Evolutionary conservation across 2,888 invertebrate genomes (phyloP).

Genomic region (Dolichopus griseipennis): DNA sequence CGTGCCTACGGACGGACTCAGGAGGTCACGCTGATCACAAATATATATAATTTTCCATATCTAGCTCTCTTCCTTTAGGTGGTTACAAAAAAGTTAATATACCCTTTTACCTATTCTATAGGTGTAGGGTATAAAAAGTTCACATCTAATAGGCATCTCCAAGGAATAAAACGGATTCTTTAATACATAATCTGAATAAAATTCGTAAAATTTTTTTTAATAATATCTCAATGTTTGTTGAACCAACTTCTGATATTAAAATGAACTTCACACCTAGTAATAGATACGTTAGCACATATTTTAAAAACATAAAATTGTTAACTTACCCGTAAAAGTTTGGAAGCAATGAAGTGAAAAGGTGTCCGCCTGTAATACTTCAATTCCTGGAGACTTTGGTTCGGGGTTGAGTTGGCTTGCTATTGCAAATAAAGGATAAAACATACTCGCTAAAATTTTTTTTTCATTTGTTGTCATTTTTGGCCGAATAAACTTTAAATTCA

Average conservation of each 20-base stretch:
- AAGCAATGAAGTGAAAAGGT: constrained; percentile 93
- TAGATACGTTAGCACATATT: too few species aligned
- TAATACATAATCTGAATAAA: constrained; percentile 95
- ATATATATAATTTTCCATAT: too few species aligned
- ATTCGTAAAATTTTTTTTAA: constrained; percentile 86
- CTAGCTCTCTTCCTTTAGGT: too few species aligned
- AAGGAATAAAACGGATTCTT: constrained; percentile 99
- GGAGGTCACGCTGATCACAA: too few species aligned
- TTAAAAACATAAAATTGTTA: not conserved
- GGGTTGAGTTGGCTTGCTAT: constrained; percentile 96
- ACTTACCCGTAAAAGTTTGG: constrained; percentile 83
- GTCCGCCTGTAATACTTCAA: constrained; percentile 86
- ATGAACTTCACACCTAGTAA: constrained; percentile 96
- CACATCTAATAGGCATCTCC: constrained; percentile 98
- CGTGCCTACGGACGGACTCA: too few species aligned
- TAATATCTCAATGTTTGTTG: constrained; percentile 79
- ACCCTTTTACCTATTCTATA: too few species aligned
- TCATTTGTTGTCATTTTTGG: constrained; percentile 94
- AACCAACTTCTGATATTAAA: constrained; percentile 79
- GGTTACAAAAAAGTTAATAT: too few species aligned
- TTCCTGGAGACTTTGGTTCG: constrained; percentile 87
- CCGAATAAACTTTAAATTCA: constrained; percentile 84
- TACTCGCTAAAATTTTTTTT: constrained; percentile 94
- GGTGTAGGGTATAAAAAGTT: too few species aligned
- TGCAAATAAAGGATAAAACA: constrained; percentile 97